Base-by-base conservation (phyloP, 2,888 invertebrate species). In the Trichogramma dendrolimi region DNA sequence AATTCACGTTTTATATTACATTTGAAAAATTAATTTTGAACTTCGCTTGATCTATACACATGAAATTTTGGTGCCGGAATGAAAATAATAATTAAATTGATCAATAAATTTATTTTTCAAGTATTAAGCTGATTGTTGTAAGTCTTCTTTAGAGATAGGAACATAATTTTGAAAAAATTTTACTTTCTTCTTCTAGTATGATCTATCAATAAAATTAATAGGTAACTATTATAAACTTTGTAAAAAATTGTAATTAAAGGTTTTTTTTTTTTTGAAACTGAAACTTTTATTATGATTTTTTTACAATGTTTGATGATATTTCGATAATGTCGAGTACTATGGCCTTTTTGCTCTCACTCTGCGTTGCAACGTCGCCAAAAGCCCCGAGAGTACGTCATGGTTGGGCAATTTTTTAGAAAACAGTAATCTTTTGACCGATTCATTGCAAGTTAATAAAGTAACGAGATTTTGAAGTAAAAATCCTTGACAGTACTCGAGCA, bases 391-490 rank as follows among this genome's bases (percentile, higher is more conserved):
- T 5, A 94, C 93, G 73, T 94, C 94, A 75, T 94, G 93, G 71
- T 92, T 93, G 56, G 94, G 93, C 66, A 94, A 82, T 73, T 93
- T 90, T 79, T 93, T 94, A 48, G 93, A 94, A 72, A 94, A 94
- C 46, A 94, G 83, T 60, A 94, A 81, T 65, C 93, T 85, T 75
- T 94, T 91, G 0, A 94, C 93, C 0, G 92, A 92, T 76, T 94
- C 94, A 72, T 94, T 94, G 73, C 92, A 94, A 0, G 93, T 94
- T 54, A 94, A 82, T 40, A 94, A 81, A n/a, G 93, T 92, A n/a
- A 94, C 92, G 92, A 94, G 92, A 75, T 94, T 94, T 80, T 94
- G 94, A 52, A 94, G 83, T 40, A 94, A 82, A 77, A 93, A 94
- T 57, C 92, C 92, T 81, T 94, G 94, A 75, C 94, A 94, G 79